Percentiles rank a stretch among this genome's conserved stretches.
phyloP scores from a whole-genome alignment of 1,140 invertebrate genomes.

The Aphelinus atriplicis region DNA sequence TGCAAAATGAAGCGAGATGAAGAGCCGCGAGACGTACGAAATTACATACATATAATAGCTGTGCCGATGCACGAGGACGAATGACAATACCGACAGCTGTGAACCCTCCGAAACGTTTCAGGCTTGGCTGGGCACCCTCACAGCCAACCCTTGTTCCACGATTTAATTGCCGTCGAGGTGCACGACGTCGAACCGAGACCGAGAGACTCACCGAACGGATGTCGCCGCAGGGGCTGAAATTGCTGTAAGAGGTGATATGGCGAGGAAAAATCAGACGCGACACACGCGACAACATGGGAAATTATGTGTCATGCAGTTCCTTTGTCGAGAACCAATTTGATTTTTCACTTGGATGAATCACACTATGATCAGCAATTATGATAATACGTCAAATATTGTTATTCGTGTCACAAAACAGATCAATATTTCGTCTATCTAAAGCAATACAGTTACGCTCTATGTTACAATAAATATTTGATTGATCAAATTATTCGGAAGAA shows the following conservation, averaged over 20 bases:
- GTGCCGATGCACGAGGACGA: conserved; percentile 40
- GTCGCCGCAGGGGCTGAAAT: conserved; percentile 14
- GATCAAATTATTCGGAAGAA: too few relatives aligned
- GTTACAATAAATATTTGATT: too few relatives aligned
- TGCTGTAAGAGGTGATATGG: not conserved
- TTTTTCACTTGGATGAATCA: too few relatives aligned
- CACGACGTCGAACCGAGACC: conserved; percentile 22
- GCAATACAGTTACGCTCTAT: too few relatives aligned
- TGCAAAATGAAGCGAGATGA: not conserved
- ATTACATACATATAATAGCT: conserved; percentile 37
- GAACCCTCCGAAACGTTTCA: conserved; percentile 46
- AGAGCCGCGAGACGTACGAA: conserved; percentile 14
- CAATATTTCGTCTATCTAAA: too few relatives aligned
- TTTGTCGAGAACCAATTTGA: too few relatives aligned
- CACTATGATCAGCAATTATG: too few relatives aligned
- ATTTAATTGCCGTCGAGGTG: conserved; percentile 54
- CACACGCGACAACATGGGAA: not conserved
- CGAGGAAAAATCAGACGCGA: conserved; percentile 13
- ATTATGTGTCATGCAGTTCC: too few relatives aligned
- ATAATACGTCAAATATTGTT: too few relatives aligned
- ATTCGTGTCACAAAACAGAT: too few relatives aligned
- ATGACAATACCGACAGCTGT: conserved; percentile 50
- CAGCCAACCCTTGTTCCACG: conserved; percentile 50
- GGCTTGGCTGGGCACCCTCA: conserved; percentile 24
- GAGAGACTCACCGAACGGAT: conserved; percentile 14